phyloP scores from a whole-genome alignment of 2,888 invertebrate species.

The Elysia crispata region DNA sequence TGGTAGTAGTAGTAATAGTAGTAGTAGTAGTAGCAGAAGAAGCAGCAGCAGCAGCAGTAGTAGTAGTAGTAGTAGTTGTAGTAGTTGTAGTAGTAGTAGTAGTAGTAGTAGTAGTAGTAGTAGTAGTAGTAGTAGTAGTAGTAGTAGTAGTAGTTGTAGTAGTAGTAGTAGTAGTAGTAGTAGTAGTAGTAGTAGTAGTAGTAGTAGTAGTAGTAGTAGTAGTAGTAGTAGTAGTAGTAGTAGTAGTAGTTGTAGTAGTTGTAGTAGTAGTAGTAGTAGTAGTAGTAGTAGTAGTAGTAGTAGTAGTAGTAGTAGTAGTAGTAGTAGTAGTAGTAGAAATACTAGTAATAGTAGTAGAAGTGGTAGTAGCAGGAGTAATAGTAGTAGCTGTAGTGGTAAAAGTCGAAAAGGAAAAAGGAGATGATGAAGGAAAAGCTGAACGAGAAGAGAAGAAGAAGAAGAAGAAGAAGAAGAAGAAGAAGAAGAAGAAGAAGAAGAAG shows the following conservation, averaged over 20 bases:
- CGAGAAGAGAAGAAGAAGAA: too few relatives aligned
- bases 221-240: constrained; percentile 4
- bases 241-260: constrained; percentile 9
- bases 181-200: too few relatives aligned
- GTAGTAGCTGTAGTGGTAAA: too few relatives aligned
- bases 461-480: too few relatives aligned
- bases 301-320: constrained; percentile 40
- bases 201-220: constrained; percentile 9
- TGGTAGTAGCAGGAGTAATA: too few relatives aligned
- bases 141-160: constrained; percentile 36
- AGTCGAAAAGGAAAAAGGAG: constrained; percentile 31
- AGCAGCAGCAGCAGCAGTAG: constrained; percentile 44
- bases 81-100: constrained; percentile 42
- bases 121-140: constrained; percentile 44
- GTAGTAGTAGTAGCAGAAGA: constrained; percentile 2
- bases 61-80: constrained; percentile 37
- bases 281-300: constrained; percentile 25
- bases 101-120: constrained; percentile 40
- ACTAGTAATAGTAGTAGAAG: constrained; percentile 36
- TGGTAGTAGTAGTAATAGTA: constrained; percentile 5
- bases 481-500: too few relatives aligned
- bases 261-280: neutral
- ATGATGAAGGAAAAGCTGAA: too few relatives aligned
- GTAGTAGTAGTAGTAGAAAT: constrained; percentile 39
- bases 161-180: neutral